These are phyloP conservation scores for Ophion ellenae DNA, from an alignment of 2,888 invertebrate species.

Conservation along the genomic window DNA sequence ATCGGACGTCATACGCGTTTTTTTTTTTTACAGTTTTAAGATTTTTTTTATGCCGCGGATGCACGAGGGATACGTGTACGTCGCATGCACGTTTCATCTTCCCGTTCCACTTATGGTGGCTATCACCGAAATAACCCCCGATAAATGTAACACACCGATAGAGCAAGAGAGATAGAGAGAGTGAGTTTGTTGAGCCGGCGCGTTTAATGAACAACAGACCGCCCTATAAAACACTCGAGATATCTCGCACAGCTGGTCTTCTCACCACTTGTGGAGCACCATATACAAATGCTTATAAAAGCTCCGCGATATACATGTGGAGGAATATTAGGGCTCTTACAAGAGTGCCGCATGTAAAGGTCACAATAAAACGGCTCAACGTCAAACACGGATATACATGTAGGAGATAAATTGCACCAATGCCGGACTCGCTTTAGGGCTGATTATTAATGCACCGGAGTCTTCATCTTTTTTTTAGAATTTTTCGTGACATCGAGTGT, in stretches of 20 bases:
- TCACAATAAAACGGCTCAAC: conserved; percentile 23
- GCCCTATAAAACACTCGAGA: conserved; percentile 70
- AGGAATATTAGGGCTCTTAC: conserved; percentile 54
- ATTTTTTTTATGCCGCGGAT: background rate
- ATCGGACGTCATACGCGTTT: background rate
- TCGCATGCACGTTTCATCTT: conserved; percentile 44
- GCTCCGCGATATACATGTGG: conserved; percentile 31
- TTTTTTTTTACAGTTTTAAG: background rate
- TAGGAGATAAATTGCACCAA: background rate
- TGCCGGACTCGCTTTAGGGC: too few relatives aligned
- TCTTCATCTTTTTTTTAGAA: background rate
- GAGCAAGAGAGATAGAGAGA: background rate
- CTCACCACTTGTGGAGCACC: conserved; percentile 64
- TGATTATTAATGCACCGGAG: background rate
- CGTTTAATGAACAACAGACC: conserved; percentile 70
- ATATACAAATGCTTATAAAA: conserved; percentile 13
- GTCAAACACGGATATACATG: conserved; percentile 6
- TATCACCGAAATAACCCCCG: conserved; percentile 56
- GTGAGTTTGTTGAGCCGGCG: conserved; percentile 53
- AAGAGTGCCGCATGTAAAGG: conserved; percentile 49
- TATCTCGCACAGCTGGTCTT: conserved; percentile 65
- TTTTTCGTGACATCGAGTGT: background rate
- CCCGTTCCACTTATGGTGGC: conserved; percentile 33
- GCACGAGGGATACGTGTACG: background rate
- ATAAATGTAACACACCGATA: conserved; percentile 58